Base-by-base conservation (phyloP, 64 coral and sea anemone genomes). In the Platygyra sinensis region DNA sequence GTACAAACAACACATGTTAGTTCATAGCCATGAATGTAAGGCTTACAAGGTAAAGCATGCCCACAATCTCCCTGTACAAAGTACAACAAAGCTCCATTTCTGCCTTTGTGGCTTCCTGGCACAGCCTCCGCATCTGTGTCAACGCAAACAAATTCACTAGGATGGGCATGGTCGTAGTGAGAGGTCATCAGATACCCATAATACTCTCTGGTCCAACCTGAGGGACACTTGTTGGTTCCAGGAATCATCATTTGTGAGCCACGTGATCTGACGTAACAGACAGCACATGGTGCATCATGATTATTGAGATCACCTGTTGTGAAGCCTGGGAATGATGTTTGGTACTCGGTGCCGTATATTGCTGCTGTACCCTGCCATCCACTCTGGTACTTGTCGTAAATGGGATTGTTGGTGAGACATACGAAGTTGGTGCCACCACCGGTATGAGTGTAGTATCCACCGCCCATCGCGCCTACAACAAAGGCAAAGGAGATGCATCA, bases 11-110 rank as follows among this genome's bases (percentile, higher is more conserved):
- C 89, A 29, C 89, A 83, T 19, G 89, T 83, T 79, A 91, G 65
- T 61, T 91, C 89, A 60, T 82, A 42, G 4, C 82, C 90, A 22
- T 64, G 19, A 15, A 92, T 72, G 65, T 92, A 92, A 5, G 90
- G 90, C 5, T 3, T 10, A 27, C 90, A 92, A 18, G 90, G 81
- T 46, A 92, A 28, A 10, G 80, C 52, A 19, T 75, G 29, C 11
- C 80, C 80, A 78, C 90, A 92, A 22, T 32, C 17, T 50, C 72
- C 90, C 49, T 86, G 62, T 7, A 86, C 90, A 6, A 30, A 0
- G 39, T 52, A 87, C 63, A 87, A 29, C 64, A 87, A 30, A 18
- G 65, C 84, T 27, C 84, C 84, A 72, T 87, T 38, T 24, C n/a
- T 72, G 31, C 51, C 20, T 1, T 17, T 3, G 24, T 32, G 27